Evolutionary conservation across 2,888 invertebrate genomes (phyloP), one percentile per base, ranked within the genome.

Genomic region (Latrodectus elegans): DNA sequence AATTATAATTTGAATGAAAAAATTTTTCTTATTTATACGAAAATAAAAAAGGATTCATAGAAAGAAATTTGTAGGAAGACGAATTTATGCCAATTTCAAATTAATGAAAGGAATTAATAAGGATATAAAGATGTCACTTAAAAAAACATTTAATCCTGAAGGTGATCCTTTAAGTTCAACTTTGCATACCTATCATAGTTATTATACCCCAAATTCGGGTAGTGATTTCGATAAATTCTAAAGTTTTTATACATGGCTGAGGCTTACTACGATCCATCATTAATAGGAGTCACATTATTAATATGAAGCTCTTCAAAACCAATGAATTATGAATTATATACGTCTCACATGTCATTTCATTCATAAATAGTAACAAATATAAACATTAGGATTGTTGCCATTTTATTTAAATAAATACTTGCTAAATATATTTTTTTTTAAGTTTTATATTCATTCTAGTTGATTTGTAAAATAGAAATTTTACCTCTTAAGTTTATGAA

Each of bases 161-260:
- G 38, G 38, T 38, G 38, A 38, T 38, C 38, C 6, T 38, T 38
- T 3, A n/a, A 73, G 51, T 76, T 38, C 17, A 22, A 22, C 52
- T 52, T 90, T 91, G 88, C 91, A 90, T 89, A 92, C 92, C 92
- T 76, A 92, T 91, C 68, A 92, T 91, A 8, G 92, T 92, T 82
- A 92, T 90, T 64, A 92, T 90, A 10, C 92, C 92, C 91, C 92
- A 92, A 79, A 92, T 91, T 72, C 92, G 89, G 12, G 91, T 92
- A 15, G 78, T 82, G 17, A 71, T 51, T 64, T 87, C 87, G 14
- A 73, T 77, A 53, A 87, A 87, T 22, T 87, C 87, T 38, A 87
- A 68, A 8, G 68, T 68, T 64, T 53, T 73, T 11, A 75, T 67
- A 38, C 76, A 82, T n/a, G 60, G 52, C 17, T 71, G 76, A 52